Evolutionary conservation across 2,113 vertebrate species (phyloP).

Genomic region (Actenoides hombroni): DNA sequence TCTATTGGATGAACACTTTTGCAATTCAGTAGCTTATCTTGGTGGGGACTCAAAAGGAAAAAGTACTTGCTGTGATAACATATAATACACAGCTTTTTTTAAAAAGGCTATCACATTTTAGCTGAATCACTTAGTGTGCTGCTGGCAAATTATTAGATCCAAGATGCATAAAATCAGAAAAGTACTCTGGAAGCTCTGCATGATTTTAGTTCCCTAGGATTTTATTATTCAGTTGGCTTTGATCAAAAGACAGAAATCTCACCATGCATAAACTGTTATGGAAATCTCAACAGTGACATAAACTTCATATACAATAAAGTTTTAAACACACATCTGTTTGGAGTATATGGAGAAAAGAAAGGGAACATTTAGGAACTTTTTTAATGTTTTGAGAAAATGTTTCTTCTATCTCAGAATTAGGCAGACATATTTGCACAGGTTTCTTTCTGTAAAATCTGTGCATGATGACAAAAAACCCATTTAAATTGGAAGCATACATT

Average conservation of each 20-base stretch:
- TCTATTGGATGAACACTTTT: not conserved
- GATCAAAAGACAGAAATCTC: not conserved
- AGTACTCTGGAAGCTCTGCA: not conserved
- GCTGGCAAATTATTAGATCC: not conserved
- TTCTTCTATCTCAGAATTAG: not conserved
- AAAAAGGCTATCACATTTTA: not conserved
- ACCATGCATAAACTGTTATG: not conserved
- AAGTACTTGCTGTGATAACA: not conserved
- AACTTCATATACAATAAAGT: not conserved
- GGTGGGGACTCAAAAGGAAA: not conserved
- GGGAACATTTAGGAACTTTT: not conserved
- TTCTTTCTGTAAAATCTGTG: not conserved
- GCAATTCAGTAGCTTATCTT: not conserved
- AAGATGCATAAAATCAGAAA: not conserved
- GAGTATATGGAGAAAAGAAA: not conserved
- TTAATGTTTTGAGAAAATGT: not conserved
- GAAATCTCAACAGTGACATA: not conserved
- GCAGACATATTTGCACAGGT: not conserved
- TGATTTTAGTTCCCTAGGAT: not conserved
- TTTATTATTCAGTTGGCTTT: not conserved
- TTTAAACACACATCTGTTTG: constrained; percentile 37
- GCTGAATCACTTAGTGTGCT: not conserved
- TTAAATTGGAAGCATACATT: not conserved
- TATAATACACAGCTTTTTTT: not conserved
- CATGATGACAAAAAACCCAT: not conserved